A percentile compares a stretch with the other conserved stretches of the same genome.
Conservation (phyloP, 2,888 invertebrate species). For the Cephus spinipes region DNA sequence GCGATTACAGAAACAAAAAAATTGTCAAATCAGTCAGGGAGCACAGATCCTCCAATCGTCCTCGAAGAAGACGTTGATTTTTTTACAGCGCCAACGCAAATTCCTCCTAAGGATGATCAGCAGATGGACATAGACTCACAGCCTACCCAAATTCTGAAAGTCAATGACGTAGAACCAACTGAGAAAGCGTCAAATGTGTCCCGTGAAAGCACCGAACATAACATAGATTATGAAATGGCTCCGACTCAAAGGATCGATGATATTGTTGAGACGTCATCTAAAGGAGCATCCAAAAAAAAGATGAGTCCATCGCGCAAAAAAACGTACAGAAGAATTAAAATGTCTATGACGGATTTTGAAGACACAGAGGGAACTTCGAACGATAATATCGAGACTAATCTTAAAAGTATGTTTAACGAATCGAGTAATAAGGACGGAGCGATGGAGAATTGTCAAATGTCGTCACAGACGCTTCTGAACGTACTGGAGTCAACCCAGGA, state of each 20-base stretch:
- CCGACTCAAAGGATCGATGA: conserved; percentile 9
- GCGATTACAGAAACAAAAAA: not conserved
- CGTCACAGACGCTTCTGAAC: conserved; percentile 51
- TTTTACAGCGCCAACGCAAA: conserved; percentile 15
- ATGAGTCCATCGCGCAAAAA: not conserved
- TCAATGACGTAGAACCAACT: not conserved
- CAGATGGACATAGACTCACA: not conserved
- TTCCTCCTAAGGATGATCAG: not conserved
- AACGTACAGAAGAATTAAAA: not conserved
- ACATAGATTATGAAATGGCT: conserved; percentile 3
- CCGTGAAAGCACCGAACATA: not conserved
- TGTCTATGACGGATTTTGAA: not conserved
- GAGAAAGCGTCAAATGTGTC: not conserved
- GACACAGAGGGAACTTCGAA: conserved; percentile 15
- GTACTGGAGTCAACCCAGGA: conserved; percentile 43
- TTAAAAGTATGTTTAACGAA: conserved; percentile 48
- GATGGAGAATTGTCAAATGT: conserved; percentile 36
- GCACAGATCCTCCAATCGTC: not conserved
- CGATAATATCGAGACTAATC: conserved; percentile 43
- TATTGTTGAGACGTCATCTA: not conserved
- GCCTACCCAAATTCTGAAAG: conserved; percentile 3
- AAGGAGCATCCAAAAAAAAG: not conserved
- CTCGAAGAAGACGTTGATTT: conserved; percentile 22
- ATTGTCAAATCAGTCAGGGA: not conserved
- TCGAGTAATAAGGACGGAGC: conserved; percentile 25